Evolutionary conservation across 2,888 invertebrate genomes (phyloP).

Genomic region (Aphidius colemani): DNA sequence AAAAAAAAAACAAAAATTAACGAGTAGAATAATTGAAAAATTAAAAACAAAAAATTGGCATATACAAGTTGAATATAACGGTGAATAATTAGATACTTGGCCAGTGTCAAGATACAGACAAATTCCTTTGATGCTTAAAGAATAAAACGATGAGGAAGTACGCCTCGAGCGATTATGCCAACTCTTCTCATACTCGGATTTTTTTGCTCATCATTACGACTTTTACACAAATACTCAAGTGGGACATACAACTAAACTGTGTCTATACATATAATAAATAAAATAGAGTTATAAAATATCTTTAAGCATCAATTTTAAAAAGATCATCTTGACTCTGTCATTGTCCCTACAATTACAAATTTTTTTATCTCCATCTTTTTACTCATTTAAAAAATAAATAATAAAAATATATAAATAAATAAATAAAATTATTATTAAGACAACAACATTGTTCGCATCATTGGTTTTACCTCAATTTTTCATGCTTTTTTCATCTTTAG

Average conservation of each 20-base stretch:
- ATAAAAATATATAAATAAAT: too few species aligned
- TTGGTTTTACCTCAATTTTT: background rate
- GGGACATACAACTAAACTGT: background rate
- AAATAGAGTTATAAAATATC: background rate
- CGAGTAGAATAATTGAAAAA: constrained; percentile 20
- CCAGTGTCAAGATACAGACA: constrained; percentile 27
- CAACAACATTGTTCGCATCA: background rate
- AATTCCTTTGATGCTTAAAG: constrained; percentile 20
- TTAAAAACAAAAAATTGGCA: constrained; percentile 20
- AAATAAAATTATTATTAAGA: too few species aligned
- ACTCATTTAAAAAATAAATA: too few species aligned
- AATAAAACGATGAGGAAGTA: constrained; percentile 17
- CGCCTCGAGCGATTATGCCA: constrained; percentile 5
- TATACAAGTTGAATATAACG: constrained; percentile 30
- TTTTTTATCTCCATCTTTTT: too few species aligned
- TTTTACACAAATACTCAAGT: background rate
- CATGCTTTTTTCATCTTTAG: background rate
- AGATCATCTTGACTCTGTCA: too few species aligned
- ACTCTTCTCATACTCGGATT: background rate
- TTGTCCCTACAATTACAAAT: too few species aligned
- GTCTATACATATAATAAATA: background rate
- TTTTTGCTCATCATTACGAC: background rate
- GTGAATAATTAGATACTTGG: constrained; percentile 27
- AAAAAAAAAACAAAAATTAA: background rate
- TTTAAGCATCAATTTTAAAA: background rate